phyloP scores from a whole-genome alignment of 2,797 vertebrate genomes.

The Nannoperca australis region DNA sequence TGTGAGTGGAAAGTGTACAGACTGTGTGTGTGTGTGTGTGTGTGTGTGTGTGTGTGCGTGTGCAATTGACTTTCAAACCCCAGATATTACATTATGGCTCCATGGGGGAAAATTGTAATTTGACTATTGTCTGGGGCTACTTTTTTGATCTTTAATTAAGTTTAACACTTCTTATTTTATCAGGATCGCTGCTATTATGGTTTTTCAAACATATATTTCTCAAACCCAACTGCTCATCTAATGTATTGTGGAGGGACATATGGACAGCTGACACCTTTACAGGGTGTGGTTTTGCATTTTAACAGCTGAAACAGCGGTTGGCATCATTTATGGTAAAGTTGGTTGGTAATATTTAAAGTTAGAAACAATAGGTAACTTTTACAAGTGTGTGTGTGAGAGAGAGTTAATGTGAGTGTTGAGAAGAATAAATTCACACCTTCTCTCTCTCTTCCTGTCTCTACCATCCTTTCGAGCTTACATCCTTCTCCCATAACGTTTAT shows the following conservation, averaged over 20 bases:
- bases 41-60: neutral
- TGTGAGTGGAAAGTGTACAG: slow-evolving; percentile 2
- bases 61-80: no score
- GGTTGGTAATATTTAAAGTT: neutral
- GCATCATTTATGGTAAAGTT: neutral
- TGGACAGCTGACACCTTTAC: slow-evolving; percentile 7
- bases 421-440: slow-evolving; percentile 1
- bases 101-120: neutral
- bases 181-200: neutral
- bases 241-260: neutral
- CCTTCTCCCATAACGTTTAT: slow-evolving; percentile 63
- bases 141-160: neutral
- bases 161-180: neutral
- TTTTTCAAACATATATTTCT: neutral
- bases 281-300: neutral
- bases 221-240: neutral
- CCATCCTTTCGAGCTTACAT: slow-evolving; percentile 20
- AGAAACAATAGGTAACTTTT: neutral
- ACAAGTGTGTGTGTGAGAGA: neutral
- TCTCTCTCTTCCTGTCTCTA: neutral
- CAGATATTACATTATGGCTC: neutral
- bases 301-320: slow-evolving; percentile 6
- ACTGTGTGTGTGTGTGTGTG: neutral
- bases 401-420: neutral
- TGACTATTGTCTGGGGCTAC: neutral